Evolutionary conservation across 2,113 vertebrate genomes (phyloP).

Genomic region (Syrrhaptes paradoxus): DNA sequence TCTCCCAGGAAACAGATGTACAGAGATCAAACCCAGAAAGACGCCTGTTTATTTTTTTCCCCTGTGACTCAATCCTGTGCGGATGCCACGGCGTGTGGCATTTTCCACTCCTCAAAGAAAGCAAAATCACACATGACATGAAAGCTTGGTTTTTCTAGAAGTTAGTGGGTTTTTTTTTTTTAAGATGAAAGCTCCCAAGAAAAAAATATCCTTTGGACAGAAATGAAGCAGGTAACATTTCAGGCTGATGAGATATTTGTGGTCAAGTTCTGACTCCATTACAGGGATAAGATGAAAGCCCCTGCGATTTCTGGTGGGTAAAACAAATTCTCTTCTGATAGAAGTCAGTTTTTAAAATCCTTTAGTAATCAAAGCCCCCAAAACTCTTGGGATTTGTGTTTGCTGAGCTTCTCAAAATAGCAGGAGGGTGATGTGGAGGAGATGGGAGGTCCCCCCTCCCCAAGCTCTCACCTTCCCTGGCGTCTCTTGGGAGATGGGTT

Average conservation of each 20-base stretch:
- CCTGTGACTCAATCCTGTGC: not conserved
- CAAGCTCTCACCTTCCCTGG: not conserved
- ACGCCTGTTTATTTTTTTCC: not conserved
- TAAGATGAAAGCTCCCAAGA: conserved; percentile 12
- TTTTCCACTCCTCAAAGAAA: conserved; percentile 39
- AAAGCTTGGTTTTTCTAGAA: conserved; percentile 11
- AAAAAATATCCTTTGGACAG: conserved; percentile 9
- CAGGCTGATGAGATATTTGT: not conserved
- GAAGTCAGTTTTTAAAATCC: not conserved
- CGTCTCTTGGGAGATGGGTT: not conserved
- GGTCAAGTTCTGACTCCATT: not conserved
- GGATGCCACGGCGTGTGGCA: not conserved
- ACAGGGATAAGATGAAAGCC: not conserved
- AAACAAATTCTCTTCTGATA: not conserved
- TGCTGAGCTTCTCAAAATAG: not conserved
- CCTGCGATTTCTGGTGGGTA: not conserved
- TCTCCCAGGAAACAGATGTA: conserved; percentile 13
- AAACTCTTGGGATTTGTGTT: not conserved
- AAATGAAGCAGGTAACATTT: not conserved
- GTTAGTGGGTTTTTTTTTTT: not conserved
- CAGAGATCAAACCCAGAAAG: not conserved
- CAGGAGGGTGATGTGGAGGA: not conserved
- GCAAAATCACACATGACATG: conserved; percentile 11
- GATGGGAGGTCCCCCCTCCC: not conserved
- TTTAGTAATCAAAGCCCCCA: not conserved